Base-by-base conservation (phyloP, 2,888 invertebrate species). In the Rhagium mordax region DNA sequence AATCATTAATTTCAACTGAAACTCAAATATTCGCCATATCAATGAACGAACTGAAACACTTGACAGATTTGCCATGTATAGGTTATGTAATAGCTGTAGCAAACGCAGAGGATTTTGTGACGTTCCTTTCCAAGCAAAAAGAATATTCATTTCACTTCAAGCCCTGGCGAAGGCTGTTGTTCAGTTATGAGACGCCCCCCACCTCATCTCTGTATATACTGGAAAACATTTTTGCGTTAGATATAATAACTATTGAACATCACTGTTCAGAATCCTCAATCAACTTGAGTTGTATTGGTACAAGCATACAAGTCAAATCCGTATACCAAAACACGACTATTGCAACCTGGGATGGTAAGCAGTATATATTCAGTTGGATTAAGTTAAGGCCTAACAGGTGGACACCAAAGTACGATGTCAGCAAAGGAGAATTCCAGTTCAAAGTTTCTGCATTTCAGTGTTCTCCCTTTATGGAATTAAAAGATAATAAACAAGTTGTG, bases 371-470 rank as follows among this genome's bases (percentile, higher is more conserved):
- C 47, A 21, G 57, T 8, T 67, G 67, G 67, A 15, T 18, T 16
- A 41, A 67, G 29, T 57, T 67, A 16, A 67, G 57, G 47, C 41
- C 67, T 10, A 24, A 21, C 16, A 29, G 29, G 13, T 53, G 65
- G 65, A 53, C 29, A 15, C 53, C 33, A 6, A 49, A 51, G 16
- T 51, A 15, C 10, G 1, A 59, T 3, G 13, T 15, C 16, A 15
- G 8, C 2, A 24, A 49, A 13, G 16, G 27, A 49, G n/a, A 53
- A 18, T 18, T 3, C 2, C 27, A 41, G 0, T 57, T 80, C 27
- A 62, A 41, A 16, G 55, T 77, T 8, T 49, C 73, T n/a, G 21
- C 71, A 47, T 80, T 81, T 48, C 69, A 79, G 4, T 81, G 81
- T 62, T 70, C 78, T 7, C 81, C 81, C 1, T 80, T 74, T 73